Conservation (phyloP, 2,113 vertebrate genomes). For the Kryptolebias marmoratus region DNA sequence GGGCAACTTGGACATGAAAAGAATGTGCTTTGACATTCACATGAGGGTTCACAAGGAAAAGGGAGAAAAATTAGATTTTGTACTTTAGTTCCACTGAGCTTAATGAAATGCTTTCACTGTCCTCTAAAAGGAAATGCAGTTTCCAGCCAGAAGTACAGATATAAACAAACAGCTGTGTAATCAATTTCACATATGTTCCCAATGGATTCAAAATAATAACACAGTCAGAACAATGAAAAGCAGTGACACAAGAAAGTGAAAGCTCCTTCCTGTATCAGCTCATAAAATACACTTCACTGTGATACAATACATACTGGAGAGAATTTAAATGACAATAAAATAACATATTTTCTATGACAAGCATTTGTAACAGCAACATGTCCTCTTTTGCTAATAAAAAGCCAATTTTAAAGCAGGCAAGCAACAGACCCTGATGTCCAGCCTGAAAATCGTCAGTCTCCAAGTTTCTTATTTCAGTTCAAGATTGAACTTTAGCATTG, state of each 20-base stretch:
- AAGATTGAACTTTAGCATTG: background rate
- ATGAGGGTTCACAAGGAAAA: background rate
- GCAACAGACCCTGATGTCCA: background rate
- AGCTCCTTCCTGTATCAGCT: too few species aligned
- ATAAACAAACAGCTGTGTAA: slow-evolving; percentile 28
- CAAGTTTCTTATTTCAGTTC: background rate
- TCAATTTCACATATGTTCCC: slow-evolving; percentile 3
- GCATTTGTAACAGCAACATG: too few species aligned
- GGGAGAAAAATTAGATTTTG: slow-evolving; percentile 31
- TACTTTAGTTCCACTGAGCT: slow-evolving; percentile 17
- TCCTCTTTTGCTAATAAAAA: background rate
- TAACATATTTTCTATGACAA: too few species aligned
- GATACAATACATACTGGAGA: too few species aligned
- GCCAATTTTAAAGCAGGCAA: background rate
- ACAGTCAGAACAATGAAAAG: background rate
- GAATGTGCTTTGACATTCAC: slow-evolving; percentile 12
- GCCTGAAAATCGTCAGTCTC: background rate
- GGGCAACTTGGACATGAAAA: background rate
- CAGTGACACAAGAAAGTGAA: background rate
- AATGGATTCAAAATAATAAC: background rate
- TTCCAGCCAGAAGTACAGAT: slow-evolving; percentile 15
- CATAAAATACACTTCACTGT: too few species aligned
- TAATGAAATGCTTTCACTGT: slow-evolving; percentile 20
- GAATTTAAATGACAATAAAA: too few species aligned
- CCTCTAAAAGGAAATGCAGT: slow-evolving; percentile 22